Percentiles rank a stretch among this genome's conserved stretches.
Evolutionary conservation across 1,140 invertebrate genomes (phyloP).

Genomic region (Drosophila novamexicana): DNA sequence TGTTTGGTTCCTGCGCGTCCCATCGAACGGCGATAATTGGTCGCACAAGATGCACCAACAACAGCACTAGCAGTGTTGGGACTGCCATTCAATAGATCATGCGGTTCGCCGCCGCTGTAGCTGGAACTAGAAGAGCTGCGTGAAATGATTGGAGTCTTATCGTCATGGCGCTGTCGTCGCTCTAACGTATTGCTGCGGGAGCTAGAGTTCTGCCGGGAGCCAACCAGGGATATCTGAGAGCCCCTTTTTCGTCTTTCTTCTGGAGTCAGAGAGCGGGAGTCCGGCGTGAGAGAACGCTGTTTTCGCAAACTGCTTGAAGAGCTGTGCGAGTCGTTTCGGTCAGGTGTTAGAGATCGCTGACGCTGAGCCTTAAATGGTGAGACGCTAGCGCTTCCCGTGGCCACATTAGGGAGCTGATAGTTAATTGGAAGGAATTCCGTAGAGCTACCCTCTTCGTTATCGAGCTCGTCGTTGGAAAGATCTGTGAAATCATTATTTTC

Average conservation of each 20-base stretch:
- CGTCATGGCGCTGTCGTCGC: constrained; percentile 62
- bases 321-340: constrained; percentile 80
- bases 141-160: constrained; percentile 76
- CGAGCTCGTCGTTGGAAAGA: constrained; percentile 83
- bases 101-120: constrained; percentile 73
- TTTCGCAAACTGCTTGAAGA: constrained; percentile 77
- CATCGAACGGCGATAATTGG: constrained; percentile 52
- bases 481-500: constrained; percentile 45
- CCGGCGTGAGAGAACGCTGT: constrained; percentile 81
- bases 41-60: neutral
- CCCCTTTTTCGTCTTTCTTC: constrained; percentile 79
- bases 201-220: constrained; percentile 75
- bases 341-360: constrained; percentile 76
- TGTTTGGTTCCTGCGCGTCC: constrained; percentile 63
- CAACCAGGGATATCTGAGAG: constrained; percentile 72
- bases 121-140: constrained; percentile 84
- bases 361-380: constrained; percentile 76
- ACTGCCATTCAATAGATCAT: constrained; percentile 54
- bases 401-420: constrained; percentile 64
- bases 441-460: constrained; percentile 74
- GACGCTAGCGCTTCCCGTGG: constrained; percentile 43
- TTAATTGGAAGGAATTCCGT: constrained; percentile 72
- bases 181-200: constrained; percentile 80
- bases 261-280: constrained; percentile 77
- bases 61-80: constrained; percentile 21